These are phyloP conservation scores for Lytechinus variegatus DNA, from an alignment of 35 echinoderm and acorn worm species.

Conservation along the genomic window DNA sequence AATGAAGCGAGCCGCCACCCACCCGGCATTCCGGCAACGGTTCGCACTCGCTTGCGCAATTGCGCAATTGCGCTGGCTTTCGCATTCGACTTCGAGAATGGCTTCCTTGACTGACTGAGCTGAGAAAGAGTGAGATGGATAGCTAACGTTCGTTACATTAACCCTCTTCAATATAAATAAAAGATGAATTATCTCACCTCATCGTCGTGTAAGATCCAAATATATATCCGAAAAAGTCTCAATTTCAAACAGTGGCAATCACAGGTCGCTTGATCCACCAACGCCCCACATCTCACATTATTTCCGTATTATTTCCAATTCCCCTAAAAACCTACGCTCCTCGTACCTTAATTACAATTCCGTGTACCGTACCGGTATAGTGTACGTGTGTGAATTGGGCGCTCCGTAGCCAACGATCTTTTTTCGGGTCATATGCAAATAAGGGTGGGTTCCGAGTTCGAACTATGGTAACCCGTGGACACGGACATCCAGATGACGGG, in stretches of 20 bases:
- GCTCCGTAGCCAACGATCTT: background rate
- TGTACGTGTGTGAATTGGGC: background rate
- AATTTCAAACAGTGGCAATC: background rate
- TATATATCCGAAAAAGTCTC: background rate
- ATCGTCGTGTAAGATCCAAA: background rate
- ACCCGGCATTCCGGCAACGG: no score
- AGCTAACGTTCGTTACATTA: no score
- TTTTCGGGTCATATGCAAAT: slow-evolving; percentile 1
- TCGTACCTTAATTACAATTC: no score
- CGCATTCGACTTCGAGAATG: no score
- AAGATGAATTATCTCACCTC: background rate
- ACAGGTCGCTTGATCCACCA: background rate
- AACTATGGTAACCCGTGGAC: background rate
- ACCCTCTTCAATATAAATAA: background rate
- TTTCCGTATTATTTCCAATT: background rate
- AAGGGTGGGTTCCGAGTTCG: background rate
- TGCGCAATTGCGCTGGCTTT: no score
- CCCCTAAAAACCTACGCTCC: background rate
- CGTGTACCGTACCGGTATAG: no score
- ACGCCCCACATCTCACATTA: background rate
- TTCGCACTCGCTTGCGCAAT: no score
- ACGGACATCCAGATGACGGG: background rate
- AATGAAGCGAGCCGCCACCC: no score
- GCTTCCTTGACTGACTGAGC: no score
- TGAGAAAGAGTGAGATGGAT: no score